phyloP scores from a whole-genome alignment of 2,888 invertebrate genomes.

The Drosophila lutescens region DNA sequence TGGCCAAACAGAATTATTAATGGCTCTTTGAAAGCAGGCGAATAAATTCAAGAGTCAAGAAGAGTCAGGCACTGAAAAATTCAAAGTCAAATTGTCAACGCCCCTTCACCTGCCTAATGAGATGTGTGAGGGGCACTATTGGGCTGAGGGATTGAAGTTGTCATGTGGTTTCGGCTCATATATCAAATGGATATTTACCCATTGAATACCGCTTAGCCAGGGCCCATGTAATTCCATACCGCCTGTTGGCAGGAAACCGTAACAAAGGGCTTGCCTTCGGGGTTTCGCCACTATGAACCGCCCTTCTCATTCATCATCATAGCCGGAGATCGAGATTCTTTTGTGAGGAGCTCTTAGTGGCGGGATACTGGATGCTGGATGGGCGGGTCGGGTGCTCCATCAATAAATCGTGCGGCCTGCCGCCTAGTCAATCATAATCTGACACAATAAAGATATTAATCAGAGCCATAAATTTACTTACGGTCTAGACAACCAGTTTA shows the following conservation, averaged over 20 bases:
- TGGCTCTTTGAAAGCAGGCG: constrained; percentile 22
- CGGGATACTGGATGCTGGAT: constrained; percentile 4
- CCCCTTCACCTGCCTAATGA: constrained; percentile 17
- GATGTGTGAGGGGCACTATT: background rate
- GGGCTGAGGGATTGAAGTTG: constrained; percentile 4
- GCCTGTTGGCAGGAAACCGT: constrained; percentile 14
- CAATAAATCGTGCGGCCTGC: constrained; percentile 46
- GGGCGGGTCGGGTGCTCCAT: constrained; percentile 19
- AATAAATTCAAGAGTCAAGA: constrained; percentile 21
- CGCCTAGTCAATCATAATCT: constrained; percentile 63
- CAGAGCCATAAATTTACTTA: constrained; percentile 48
- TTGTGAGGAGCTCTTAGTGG: constrained; percentile 13
- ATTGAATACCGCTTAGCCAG: constrained; percentile 28
- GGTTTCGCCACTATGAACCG: constrained; percentile 3
- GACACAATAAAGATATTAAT: constrained; percentile 52
- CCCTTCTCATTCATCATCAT: constrained; percentile 38
- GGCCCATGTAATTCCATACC: constrained; percentile 14
- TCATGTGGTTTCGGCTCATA: constrained; percentile 24
- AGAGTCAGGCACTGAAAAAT: constrained; percentile 17
- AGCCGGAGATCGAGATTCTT: constrained; percentile 2
- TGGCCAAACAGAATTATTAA: constrained; percentile 20
- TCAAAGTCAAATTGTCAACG: constrained; percentile 12
- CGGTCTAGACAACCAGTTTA: constrained; percentile 44
- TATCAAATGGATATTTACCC: constrained; percentile 43
- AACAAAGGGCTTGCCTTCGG: constrained; percentile 13